Base-by-base conservation (phyloP, 2,113 vertebrate genomes). In the Sylvicapra grimmia region DNA sequence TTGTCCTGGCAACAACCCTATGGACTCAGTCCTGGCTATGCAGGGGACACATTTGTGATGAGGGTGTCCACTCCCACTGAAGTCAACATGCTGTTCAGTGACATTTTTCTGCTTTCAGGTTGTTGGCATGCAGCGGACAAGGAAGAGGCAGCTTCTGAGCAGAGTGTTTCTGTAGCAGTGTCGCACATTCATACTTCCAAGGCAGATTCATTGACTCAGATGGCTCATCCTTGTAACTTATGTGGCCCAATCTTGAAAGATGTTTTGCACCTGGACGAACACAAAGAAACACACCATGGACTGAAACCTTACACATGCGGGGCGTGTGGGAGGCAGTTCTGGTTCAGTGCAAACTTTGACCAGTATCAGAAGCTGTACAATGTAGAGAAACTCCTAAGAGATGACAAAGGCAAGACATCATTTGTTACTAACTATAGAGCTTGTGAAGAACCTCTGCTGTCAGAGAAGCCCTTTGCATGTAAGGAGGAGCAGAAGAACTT, bases 21-120 rank as follows among this genome's bases (percentile, higher is more conserved):
- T 80, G 33, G 18, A 44, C 29, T 49, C 33, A 68, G 4, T 86
- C 40, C 15, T 77, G 61, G 21, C 33, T 49, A 2, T 68, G 27
- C 25, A 33, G 58, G 65, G 89, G 8, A 77, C 2, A 8, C 5
- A 1, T 80, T 36, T 59, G 36, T 83, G 25, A n/a, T 36, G 16
- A 15, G 4, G 2, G 49, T 90, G 12, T 36, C 19, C 23, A 29
- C 6, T 93, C 59, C 29, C 10, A 72, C 33, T 61, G 86, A 51
- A 90, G 15, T 87, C 14, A 82, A 0, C 16, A 19, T 86, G 33
- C 54, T 40, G 6, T 54, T 87, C 18, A 88, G 2, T 27, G 54
- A 4, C 65, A 19, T 80, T 96, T 96, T 90, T 94, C 75, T 97
- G 18, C 40, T 44, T 89, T 85, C n/a, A 98, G 97, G 86, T 86